These are phyloP conservation scores for Meriones unguiculatus DNA, from an alignment of 2,113 vertebrate species.

Conservation along the genomic window DNA sequence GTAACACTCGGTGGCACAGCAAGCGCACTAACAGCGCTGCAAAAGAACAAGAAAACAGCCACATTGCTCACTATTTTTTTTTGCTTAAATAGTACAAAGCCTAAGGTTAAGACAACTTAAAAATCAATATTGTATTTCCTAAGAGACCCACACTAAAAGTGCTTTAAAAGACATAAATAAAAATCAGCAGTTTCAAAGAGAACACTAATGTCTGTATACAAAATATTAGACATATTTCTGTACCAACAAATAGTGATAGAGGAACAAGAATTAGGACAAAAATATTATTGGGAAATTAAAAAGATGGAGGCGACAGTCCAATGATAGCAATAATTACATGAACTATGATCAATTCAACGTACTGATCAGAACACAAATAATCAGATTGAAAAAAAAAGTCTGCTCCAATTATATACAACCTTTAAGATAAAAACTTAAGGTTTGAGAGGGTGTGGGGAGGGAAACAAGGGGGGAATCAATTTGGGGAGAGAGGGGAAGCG, in stretches of 20 bases:
- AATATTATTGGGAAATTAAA: neutral
- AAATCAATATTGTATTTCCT: neutral
- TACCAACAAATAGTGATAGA: neutral
- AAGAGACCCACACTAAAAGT: neutral
- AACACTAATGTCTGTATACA: neutral
- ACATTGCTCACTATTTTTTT: neutral
- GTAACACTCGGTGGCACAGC: neutral
- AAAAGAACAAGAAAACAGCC: neutral
- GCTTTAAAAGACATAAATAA: neutral
- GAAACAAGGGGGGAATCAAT: too few species aligned
- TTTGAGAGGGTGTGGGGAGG: too few species aligned
- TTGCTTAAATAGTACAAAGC: neutral
- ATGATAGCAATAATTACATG: neutral
- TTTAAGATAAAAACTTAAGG: neutral
- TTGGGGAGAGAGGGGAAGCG: too few species aligned
- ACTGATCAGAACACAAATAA: neutral
- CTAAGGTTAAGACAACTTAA: neutral
- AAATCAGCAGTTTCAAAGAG: slow-evolving; percentile 10
- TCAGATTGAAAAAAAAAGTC: neutral
- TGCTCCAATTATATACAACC: neutral
- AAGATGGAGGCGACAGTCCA: neutral
- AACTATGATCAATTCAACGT: neutral
- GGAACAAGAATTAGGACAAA: neutral
- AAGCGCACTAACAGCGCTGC: neutral
- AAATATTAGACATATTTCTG: neutral